Conservation (phyloP, 2,113 vertebrate genomes). For the Spermophilus dauricus region DNA sequence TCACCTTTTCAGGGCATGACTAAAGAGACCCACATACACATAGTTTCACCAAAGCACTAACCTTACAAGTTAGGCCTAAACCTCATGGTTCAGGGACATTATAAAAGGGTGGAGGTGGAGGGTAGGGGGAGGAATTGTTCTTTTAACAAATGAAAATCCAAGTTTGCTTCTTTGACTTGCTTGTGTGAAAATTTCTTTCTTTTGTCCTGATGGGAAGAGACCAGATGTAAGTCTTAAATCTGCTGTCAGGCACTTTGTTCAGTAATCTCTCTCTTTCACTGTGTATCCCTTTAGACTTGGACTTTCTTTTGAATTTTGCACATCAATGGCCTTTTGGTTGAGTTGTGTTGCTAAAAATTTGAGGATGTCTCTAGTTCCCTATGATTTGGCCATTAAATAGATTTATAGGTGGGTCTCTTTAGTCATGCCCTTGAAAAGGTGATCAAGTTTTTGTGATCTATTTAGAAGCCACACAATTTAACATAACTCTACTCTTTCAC, state of each 20-base stretch:
- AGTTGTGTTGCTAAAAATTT: slow-evolving; percentile 11
- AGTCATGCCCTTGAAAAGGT: slow-evolving; percentile 8
- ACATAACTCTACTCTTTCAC: slow-evolving; percentile 65
- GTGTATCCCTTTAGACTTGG: background rate
- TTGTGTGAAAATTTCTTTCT: background rate
- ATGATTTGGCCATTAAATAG: slow-evolving; percentile 15
- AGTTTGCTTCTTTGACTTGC: background rate
- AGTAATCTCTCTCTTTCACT: background rate
- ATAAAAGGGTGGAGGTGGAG: background rate
- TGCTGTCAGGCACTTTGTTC: background rate
- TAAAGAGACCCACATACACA: background rate
- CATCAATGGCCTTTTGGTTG: background rate
- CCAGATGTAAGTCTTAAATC: background rate
- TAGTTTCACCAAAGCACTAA: background rate
- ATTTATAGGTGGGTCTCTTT: slow-evolving; percentile 44
- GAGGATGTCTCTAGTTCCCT: slow-evolving; percentile 3
- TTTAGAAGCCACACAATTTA: slow-evolving; percentile 50
- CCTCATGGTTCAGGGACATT: background rate
- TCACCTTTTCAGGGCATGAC: background rate
- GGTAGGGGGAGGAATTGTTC: background rate
- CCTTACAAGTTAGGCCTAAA: background rate
- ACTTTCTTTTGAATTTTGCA: background rate
- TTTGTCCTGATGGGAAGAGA: background rate
- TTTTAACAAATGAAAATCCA: background rate
- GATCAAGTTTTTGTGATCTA: slow-evolving; percentile 59